These are phyloP conservation scores for Callopanchax toddi DNA, from an alignment of 2,113 vertebrate species.

Conservation along the genomic window DNA sequence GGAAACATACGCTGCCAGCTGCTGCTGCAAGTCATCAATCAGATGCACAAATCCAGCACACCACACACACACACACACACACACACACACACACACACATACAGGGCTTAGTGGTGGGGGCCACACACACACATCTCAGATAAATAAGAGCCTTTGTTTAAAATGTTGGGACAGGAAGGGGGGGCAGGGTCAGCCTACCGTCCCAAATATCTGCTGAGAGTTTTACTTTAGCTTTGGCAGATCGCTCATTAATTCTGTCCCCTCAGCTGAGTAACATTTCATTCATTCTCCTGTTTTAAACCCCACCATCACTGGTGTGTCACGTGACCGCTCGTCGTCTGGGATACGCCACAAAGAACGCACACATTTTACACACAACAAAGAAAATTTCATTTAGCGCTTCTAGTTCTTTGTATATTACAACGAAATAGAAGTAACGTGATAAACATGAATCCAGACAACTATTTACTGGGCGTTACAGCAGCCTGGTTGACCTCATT, in stretches of 20 bases:
- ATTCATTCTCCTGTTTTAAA: background rate
- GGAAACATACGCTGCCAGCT: slow-evolving; percentile 92
- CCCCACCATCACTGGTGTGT: slow-evolving; percentile 26
- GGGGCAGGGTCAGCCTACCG: slow-evolving; percentile 28
- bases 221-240: background rate
- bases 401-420: background rate
- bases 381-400: background rate
- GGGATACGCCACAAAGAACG: slow-evolving; percentile 56
- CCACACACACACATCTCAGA: slow-evolving; percentile 29
- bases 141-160: slow-evolving; percentile 60
- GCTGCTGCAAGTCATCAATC: slow-evolving; percentile 83
- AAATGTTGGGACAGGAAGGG: slow-evolving; percentile 13
- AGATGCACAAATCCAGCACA: slow-evolving; percentile 27
- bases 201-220: slow-evolving; percentile 1
- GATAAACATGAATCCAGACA: too few relatives aligned
- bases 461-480: background rate
- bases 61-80: slow-evolving; percentile 19
- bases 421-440: too few relatives aligned
- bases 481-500: background rate
- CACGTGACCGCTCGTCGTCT: slow-evolving; percentile 69
- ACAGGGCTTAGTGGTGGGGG: slow-evolving; percentile 28
- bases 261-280: background rate
- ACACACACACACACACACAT: slow-evolving; percentile 12
- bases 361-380: slow-evolving; percentile 31
- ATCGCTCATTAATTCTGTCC: background rate